phyloP scores from a whole-genome alignment of 2,113 vertebrate genomes.

The Anolis carolinensis region DNA sequence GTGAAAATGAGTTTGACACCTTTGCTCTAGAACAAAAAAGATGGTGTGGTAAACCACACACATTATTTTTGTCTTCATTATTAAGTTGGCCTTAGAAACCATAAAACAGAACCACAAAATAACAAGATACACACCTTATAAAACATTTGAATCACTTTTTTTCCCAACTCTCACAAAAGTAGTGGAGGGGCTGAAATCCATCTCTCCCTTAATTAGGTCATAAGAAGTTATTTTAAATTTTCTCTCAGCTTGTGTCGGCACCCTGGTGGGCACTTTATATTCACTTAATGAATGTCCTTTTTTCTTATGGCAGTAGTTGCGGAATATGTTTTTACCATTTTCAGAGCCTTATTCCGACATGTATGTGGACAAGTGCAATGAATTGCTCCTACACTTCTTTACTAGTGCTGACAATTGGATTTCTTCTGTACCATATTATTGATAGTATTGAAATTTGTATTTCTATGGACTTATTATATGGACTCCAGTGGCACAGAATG shows the following conservation, averaged over 20 bases:
- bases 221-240: not conserved
- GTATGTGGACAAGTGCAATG: not conserved
- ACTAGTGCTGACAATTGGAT: not conserved
- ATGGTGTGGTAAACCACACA: too few relatives aligned
- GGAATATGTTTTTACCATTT: not conserved
- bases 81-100: too few relatives aligned
- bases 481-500: not conserved
- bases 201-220: not conserved
- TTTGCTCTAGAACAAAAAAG: too few relatives aligned
- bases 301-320: not conserved
- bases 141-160: not conserved
- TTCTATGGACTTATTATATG: not conserved
- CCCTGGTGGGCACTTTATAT: not conserved
- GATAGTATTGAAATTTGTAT: not conserved
- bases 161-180: not conserved
- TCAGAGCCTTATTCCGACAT: not conserved
- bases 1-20: too few relatives aligned
- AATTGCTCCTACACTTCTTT: not conserved
- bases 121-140: not conserved
- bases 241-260: not conserved
- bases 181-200: not conserved
- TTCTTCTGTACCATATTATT: not conserved
- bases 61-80: too few relatives aligned
- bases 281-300: not conserved
- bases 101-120: not conserved